Conservation (phyloP, 2,888 invertebrate genomes). For the Zelleria hepariella region DNA sequence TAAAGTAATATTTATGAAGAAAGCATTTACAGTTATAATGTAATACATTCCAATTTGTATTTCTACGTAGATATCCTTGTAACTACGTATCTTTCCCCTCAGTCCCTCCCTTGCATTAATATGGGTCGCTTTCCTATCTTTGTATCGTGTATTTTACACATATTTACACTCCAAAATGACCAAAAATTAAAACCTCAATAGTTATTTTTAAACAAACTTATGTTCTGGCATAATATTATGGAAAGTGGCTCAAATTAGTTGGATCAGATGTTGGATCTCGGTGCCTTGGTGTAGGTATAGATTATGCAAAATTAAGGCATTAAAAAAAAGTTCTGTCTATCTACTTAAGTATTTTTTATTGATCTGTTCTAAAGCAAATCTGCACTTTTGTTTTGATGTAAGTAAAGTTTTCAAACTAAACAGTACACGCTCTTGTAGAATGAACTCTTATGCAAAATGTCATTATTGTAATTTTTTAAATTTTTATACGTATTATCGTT, state of each 20-base stretch:
- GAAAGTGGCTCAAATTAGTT: neutral
- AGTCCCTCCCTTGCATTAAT: neutral
- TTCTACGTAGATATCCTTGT: slow-evolving; percentile 2
- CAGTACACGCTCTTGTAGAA: neutral
- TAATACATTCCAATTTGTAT: slow-evolving; percentile 51
- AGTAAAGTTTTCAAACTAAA: neutral
- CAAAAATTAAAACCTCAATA: neutral
- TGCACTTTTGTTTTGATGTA: neutral
- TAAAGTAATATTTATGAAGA: slow-evolving; percentile 17
- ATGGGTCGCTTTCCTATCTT: neutral
- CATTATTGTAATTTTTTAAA: neutral
- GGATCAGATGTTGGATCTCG: neutral
- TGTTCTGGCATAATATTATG: no score
- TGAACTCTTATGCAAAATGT: neutral
- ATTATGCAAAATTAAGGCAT: neutral
- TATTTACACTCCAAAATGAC: neutral
- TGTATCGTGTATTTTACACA: neutral
- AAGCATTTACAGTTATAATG: slow-evolving; percentile 47
- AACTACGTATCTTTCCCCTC: neutral
- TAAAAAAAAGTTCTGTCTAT: neutral
- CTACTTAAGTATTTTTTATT: neutral
- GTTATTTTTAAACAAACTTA: neutral
- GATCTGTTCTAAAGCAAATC: neutral
- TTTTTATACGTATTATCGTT: slow-evolving; percentile 2
- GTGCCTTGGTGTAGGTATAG: slow-evolving; percentile 6